Percentiles rank a stretch among this genome's conserved stretches.
phyloP scores from a whole-genome alignment of 2,797 vertebrate genomes.

The Balearica regulorum region DNA sequence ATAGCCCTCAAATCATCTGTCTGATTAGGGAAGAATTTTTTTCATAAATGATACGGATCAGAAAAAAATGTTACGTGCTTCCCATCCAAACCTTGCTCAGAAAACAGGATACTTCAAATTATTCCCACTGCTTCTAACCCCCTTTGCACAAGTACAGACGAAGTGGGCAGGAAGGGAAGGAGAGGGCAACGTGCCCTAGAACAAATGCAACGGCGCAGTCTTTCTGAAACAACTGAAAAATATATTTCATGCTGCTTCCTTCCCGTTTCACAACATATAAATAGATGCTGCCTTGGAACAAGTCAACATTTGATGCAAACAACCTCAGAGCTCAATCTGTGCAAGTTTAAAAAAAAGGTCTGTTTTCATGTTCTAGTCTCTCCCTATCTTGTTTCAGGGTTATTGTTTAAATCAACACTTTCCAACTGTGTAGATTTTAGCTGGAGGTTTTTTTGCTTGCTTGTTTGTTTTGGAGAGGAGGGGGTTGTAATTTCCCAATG shows the following conservation, averaged over 20 bases:
- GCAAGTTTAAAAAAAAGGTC: not conserved
- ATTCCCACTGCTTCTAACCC: not conserved
- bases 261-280: not conserved
- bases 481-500: slow-evolving; percentile 50
- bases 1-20: not conserved
- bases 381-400: slow-evolving; percentile 9
- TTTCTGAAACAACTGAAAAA: not conserved
- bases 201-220: not conserved
- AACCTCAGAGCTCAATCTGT: slow-evolving; percentile 4
- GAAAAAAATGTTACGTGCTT: not conserved
- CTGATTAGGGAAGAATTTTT: not conserved
- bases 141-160: not conserved
- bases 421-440: slow-evolving; percentile 40
- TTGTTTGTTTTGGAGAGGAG: slow-evolving; percentile 52
- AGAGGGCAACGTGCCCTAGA: not conserved
- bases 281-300: not conserved
- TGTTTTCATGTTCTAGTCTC: not conserved
- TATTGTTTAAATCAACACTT: slow-evolving; percentile 57
- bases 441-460: not conserved
- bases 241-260: not conserved
- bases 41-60: not conserved
- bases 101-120: not conserved
- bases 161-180: not conserved
- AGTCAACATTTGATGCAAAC: slow-evolving; percentile 11
- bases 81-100: accelerated